These are phyloP conservation scores for Rhinichthys klamathensis DNA, from an alignment of 2,113 vertebrate species.

Conservation along the genomic window DNA sequence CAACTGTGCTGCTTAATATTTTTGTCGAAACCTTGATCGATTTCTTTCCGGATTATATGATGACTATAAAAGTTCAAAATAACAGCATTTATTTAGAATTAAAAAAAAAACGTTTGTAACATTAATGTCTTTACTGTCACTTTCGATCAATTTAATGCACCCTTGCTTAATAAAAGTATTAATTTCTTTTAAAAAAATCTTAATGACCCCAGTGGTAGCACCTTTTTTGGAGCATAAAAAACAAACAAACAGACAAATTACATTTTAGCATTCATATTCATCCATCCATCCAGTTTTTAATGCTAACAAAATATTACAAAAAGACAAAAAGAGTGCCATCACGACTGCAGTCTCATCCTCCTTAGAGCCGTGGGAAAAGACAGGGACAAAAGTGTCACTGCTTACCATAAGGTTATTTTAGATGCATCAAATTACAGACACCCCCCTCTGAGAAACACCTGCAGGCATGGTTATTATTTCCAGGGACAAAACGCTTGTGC, in stretches of 20 bases:
- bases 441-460: constrained; percentile 50
- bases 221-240: not conserved
- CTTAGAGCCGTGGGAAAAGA: constrained; percentile 26
- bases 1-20: not conserved
- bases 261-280: not conserved
- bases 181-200: no score
- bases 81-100: not conserved
- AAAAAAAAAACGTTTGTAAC: not conserved
- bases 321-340: not conserved
- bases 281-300: not conserved
- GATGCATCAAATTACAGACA: constrained; percentile 21
- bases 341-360: constrained; percentile 7
- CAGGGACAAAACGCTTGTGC: constrained; percentile 29
- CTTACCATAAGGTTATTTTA: constrained; percentile 23
- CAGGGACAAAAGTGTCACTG: constrained; percentile 11
- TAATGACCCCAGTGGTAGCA: no score
- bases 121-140: not conserved
- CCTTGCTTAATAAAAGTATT: not conserved
- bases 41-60: not conserved
- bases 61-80: not conserved
- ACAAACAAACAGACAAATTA: not conserved
- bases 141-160: not conserved
- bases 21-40: not conserved
- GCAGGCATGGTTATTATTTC: constrained; percentile 48
- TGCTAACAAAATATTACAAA: not conserved